Evolutionary conservation across 2,888 invertebrate species (phyloP), one percentile per base, ranked within the genome.

Genomic region (Tillus elongatus): DNA sequence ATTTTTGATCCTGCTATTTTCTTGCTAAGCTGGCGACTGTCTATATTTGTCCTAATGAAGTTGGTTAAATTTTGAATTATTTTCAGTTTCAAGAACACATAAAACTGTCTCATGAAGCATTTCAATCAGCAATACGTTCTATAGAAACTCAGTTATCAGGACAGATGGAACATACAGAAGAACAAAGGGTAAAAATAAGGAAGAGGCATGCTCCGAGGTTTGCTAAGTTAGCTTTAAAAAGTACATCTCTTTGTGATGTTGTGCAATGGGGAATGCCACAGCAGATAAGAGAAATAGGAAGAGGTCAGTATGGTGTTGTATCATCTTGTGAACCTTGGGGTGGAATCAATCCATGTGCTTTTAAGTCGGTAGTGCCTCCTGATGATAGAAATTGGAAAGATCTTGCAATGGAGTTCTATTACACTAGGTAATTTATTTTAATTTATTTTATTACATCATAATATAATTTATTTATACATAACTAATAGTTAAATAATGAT

Each of bases 311-410:
- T 63, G 91, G 90, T 2, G 88, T 91, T 26, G 90, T 91, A 31
- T 90, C 84, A 63, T 71, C 82, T 0, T 84, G 80, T 54, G 82
- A 85, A 36, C 67, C 74, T 37, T 88, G 88, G 79, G 86, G 73
- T 0, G 79, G 76, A 0, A 73, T 71, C 33, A 66, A 75, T n/a
- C 83, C 84, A 0, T 84, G 81, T 53, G 89, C 89, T 4, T 79
- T 88, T 33, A 91, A 91, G 68, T 86, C 88, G 0, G 87, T 91
- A 33, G 77, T 89, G 30, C 90, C 90, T 1, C 84, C 86, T 1
- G 90, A 91, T 60, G 88, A 88, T 52, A 71, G 85, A 41, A 89
- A 90, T 58, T 90, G 88, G 82, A 82, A 84, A 57, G 90, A 91
- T 57, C 68, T 91, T 1, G 88, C 90, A 1, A 82, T 90, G 80